Conservation (phyloP, 2,797 vertebrate genomes). For the Carapus acus region DNA sequence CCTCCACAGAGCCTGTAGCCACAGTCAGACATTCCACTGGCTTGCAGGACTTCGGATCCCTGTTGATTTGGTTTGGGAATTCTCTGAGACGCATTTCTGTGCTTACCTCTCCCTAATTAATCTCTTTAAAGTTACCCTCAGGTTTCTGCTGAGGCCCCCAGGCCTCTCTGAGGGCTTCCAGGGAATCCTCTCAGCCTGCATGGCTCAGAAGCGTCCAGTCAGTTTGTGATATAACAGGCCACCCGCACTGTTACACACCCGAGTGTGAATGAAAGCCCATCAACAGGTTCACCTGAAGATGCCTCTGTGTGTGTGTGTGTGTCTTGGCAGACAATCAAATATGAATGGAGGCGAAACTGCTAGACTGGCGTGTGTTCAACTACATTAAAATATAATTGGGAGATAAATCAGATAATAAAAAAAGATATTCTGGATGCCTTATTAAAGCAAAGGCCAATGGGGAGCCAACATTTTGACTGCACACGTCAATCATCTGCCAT, state of each 20-base stretch:
- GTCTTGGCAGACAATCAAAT: constrained; percentile 15
- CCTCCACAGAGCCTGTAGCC: background rate
- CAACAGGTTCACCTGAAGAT: constrained; percentile 2
- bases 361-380: constrained; percentile 16
- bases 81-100: background rate
- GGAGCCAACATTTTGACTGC: background rate
- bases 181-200: background rate
- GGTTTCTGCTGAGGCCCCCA: background rate
- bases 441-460: background rate
- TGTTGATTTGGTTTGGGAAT: background rate
- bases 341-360: constrained; percentile 11
- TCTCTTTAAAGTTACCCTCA: background rate
- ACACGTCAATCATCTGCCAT: no score
- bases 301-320: constrained; percentile 14
- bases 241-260: constrained; percentile 5
- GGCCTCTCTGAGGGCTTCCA: background rate
- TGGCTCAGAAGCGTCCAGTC: constrained; percentile 2
- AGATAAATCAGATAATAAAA: constrained; percentile 18
- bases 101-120: background rate
- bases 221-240: constrained; percentile 15
- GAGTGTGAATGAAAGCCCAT: background rate
- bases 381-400: background rate
- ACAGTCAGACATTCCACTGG: background rate
- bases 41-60: background rate
- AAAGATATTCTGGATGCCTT: background rate